Evolutionary conservation across 2,888 invertebrate genomes (phyloP), one percentile per base, ranked within the genome.

Genomic region (Drosophila stalkeri): DNA sequence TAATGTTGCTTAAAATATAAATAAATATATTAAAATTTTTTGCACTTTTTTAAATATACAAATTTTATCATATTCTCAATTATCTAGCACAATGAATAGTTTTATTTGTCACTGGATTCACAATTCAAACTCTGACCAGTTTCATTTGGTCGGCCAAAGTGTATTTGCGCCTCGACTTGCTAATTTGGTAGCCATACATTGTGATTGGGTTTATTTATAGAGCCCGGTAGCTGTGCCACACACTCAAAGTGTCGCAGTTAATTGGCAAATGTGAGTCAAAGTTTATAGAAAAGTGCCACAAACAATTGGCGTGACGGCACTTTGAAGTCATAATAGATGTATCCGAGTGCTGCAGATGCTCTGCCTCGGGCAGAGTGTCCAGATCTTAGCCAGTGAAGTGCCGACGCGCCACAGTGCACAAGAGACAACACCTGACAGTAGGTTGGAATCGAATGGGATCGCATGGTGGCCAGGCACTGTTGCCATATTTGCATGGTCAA

Each of bases 221-320:
- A 86, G 84, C 83, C 81, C 89, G 72, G 89, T 84, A 84, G 84
- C 84, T 65, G 64, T 78, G 81, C 72, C 85, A 81, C 83, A 85
- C 90, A 85, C 90, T 86, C 90, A 84, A 90, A 86, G 90, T 86
- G 86, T 86, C 90, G 86, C 86, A 89, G 88, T 86, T 86, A 86
- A 86, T 86, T 86, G 86, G 86, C 86, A 86, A 86, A 86, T 86
- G 85, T 85, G 90, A 85, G 85, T 85, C 85, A 90, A 85, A 90
- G 85, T 89, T 90, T 88, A 90, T 86, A 90, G 90, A 85, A 90
- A 90, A 72, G 62, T 84, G 90, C 86, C 90, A 79, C 73, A 88
- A 77, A 90, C 90, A 85, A 85, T 90, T 90, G 90, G 83, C 89
- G 81, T 83, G 84, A 84, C 86, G 84, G 84, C 84, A 76, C 90